These are phyloP conservation scores for Tyrophagus putrescentiae DNA, from an alignment of 1,140 invertebrate species.

Conservation along the genomic window DNA sequence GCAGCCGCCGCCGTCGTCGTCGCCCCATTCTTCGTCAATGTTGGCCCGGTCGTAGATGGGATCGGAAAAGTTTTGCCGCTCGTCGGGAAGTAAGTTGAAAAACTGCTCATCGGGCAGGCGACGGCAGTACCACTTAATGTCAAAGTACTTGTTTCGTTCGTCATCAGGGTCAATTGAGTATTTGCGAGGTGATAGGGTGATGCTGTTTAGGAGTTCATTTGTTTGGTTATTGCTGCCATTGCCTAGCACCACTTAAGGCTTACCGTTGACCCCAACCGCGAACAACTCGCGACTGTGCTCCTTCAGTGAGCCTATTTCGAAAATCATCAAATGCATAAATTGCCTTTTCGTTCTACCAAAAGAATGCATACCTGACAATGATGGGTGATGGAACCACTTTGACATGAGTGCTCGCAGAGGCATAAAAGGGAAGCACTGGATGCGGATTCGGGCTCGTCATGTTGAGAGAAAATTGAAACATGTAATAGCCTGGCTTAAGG, in stretches of 20 bases:
- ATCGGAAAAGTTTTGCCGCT: slow-evolving; percentile 25
- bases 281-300: slow-evolving; percentile 29
- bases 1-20: slow-evolving; percentile 27
- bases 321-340: too few species aligned
- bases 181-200: slow-evolving; percentile 26
- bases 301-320: slow-evolving; percentile 28
- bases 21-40: slow-evolving; percentile 23
- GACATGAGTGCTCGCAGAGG: slow-evolving; percentile 25
- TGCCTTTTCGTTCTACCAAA: too few species aligned
- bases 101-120: slow-evolving; percentile 27
- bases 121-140: slow-evolving; percentile 28
- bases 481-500: slow-evolving; percentile 28
- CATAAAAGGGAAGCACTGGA: slow-evolving; percentile 23
- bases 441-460: slow-evolving; percentile 25
- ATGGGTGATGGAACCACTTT: slow-evolving; percentile 29
- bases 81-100: slow-evolving; percentile 24
- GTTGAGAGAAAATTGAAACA: slow-evolving; percentile 28
- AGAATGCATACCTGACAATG: too few species aligned
- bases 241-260: not conserved
- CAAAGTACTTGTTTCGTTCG: slow-evolving; percentile 28
- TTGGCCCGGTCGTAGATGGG: slow-evolving; percentile 26
- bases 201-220: not conserved
- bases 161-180: slow-evolving; percentile 30
- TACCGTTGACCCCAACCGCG: slow-evolving; percentile 28
- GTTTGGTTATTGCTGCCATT: not conserved